phyloP scores from a whole-genome alignment of 2,888 invertebrate genomes.

The Aleiodes leptofemur region DNA sequence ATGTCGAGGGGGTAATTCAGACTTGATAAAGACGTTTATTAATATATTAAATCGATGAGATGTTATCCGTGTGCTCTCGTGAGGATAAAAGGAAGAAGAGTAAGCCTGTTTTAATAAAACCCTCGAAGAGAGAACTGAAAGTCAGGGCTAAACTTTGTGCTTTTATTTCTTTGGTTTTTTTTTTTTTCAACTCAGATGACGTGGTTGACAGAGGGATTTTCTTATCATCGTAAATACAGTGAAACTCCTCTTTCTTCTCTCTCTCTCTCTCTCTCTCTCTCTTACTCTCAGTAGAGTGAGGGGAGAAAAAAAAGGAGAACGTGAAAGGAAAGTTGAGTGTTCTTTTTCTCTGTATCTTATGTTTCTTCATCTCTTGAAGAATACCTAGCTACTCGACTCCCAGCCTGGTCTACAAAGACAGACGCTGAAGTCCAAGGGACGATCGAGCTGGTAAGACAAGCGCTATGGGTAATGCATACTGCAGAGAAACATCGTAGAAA shows the following conservation, averaged over 20 bases:
- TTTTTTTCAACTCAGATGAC: neutral
- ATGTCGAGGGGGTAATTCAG: too few relatives aligned
- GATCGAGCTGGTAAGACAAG: too few relatives aligned
- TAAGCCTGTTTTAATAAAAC: too few relatives aligned
- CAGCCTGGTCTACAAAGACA: slow-evolving; percentile 12
- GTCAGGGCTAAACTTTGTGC: too few relatives aligned
- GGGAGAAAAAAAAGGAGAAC: neutral
- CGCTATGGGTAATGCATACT: slow-evolving; percentile 61
- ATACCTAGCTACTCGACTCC: neutral
- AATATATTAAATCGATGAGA: too few relatives aligned
- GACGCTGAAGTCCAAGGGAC: too few relatives aligned
- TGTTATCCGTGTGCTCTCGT: too few relatives aligned
- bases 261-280: neutral
- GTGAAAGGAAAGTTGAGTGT: slow-evolving; percentile 4
- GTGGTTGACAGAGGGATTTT: slow-evolving; percentile 4
- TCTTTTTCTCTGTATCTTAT: neutral
- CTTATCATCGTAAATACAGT: too few relatives aligned
- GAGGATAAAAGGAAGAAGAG: too few relatives aligned
- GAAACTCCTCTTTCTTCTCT: too few relatives aligned
- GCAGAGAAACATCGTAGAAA: slow-evolving; percentile 61
- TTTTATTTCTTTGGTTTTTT: neutral
- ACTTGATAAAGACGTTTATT: too few relatives aligned
- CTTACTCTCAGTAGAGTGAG: slow-evolving; percentile 21
- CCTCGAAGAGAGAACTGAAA: too few relatives aligned
- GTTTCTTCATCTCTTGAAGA: neutral